A percentile compares a stretch with the other conserved stretches of the same genome.
These are phyloP conservation scores for Acleris holmiana DNA, from an alignment of 2,888 invertebrate species.

Conservation along the genomic window DNA sequence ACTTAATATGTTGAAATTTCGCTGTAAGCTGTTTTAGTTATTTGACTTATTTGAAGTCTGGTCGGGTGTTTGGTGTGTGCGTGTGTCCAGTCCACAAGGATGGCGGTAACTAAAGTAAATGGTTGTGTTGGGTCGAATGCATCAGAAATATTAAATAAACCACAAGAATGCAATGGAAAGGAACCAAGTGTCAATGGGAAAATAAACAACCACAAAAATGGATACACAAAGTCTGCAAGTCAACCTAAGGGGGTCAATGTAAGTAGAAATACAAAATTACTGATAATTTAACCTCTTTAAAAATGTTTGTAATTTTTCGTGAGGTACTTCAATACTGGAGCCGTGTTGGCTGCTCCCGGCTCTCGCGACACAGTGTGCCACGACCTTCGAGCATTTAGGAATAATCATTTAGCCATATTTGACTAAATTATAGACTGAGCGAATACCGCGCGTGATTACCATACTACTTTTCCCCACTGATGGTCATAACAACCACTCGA, in stretches of 20 bases:
- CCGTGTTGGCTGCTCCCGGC: not conserved
- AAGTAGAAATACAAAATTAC: constrained; percentile 58
- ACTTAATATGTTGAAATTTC: not conserved
- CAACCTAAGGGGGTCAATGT: constrained; percentile 61
- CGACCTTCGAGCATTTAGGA: not conserved
- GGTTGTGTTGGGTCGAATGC: constrained; percentile 50
- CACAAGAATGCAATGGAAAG: constrained; percentile 52
- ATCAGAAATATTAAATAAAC: constrained; percentile 45
- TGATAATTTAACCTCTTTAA: constrained; percentile 45
- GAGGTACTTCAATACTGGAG: not conserved
- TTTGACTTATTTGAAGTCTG: not conserved
- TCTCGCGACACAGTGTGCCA: not conserved
- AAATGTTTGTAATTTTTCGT: constrained; percentile 30
- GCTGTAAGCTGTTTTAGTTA: not conserved
- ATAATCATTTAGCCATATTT: not conserved
- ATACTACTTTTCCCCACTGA: not conserved
- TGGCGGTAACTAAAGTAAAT: constrained; percentile 59
- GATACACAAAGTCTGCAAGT: constrained; percentile 55
- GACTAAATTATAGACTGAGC: not conserved
- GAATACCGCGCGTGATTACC: not conserved
- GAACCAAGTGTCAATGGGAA: constrained; percentile 61
- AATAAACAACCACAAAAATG: constrained; percentile 59
- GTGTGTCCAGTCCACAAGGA: constrained; percentile 48
- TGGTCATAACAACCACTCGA: constrained; percentile 1
- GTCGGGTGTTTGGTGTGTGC: not conserved